These are phyloP conservation scores for Smittia sp. DNA, from an alignment of 2,888 invertebrate species.

Conservation along the genomic window DNA sequence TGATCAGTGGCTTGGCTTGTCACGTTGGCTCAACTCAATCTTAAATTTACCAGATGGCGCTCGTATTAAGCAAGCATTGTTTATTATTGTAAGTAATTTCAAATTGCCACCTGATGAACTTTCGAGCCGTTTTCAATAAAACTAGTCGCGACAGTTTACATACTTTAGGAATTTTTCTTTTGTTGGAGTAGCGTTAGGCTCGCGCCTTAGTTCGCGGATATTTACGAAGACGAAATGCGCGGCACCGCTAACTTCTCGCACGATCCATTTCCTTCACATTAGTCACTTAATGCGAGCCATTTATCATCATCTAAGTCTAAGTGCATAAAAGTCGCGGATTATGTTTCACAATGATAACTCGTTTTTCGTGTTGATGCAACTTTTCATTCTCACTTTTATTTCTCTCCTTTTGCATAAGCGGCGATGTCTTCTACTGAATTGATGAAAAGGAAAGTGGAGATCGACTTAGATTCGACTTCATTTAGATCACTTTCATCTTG, in stretches of 20 bases:
- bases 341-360: slow-evolving; percentile 25
- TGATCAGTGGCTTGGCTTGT: no score
- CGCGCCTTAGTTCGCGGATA: background rate
- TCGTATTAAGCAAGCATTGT: no score
- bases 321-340: slow-evolving; percentile 17
- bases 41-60: no score
- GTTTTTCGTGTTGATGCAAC: slow-evolving; percentile 23
- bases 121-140: no score
- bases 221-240: background rate
- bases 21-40: no score
- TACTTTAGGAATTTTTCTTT: background rate
- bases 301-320: slow-evolving; percentile 16
- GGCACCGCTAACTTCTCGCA: background rate
- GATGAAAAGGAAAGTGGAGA: slow-evolving; percentile 23
- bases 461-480: slow-evolving; percentile 2
- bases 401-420: slow-evolving; percentile 14
- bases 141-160: no score
- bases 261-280: slow-evolving; percentile 13
- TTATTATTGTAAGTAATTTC: no score
- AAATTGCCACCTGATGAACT: no score
- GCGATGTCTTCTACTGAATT: background rate
- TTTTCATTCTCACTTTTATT: slow-evolving; percentile 23
- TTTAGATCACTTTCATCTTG: slow-evolving; percentile 18
- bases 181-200: slow-evolving; percentile 11
- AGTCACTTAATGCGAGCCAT: slow-evolving; percentile 6